Conservation (phyloP, 1,140 invertebrate genomes). For the Anagrus nilaparvatae region DNA sequence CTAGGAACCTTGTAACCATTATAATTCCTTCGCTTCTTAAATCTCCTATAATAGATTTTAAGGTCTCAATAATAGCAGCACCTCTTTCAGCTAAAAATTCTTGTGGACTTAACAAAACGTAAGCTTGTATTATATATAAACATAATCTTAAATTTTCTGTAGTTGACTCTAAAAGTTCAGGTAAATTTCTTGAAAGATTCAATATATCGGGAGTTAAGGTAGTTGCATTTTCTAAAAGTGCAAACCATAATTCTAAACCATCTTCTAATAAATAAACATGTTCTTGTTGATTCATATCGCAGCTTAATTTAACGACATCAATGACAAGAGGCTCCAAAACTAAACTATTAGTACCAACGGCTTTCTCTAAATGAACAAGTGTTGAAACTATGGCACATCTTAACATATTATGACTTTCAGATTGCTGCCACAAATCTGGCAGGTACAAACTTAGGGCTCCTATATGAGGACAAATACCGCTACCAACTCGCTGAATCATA, state of each 20-base stretch:
- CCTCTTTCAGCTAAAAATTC: constrained; percentile 68
- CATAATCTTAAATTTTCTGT: constrained; percentile 70
- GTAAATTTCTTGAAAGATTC: constrained; percentile 65
- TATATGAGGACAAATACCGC: constrained; percentile 59
- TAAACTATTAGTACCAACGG: constrained; percentile 49
- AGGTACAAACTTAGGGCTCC: constrained; percentile 70
- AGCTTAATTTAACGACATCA: constrained; percentile 68
- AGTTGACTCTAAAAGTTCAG: constrained; percentile 66
- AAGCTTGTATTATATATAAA: constrained; percentile 71
- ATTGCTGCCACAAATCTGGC: constrained; percentile 78
- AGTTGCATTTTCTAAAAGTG: constrained; percentile 67
- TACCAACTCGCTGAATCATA: constrained; percentile 76
- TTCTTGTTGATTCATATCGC: constrained; percentile 65
- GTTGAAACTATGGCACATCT: constrained; percentile 84
- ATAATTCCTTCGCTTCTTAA: constrained; percentile 69
- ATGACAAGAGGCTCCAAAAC: constrained; percentile 59
- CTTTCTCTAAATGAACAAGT: constrained; percentile 68
- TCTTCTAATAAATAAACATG: constrained; percentile 89
- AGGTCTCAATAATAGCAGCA: constrained; percentile 51
- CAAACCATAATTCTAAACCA: constrained; percentile 81
- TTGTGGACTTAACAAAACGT: constrained; percentile 70
- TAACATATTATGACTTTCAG: constrained; percentile 80
- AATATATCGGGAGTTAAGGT: constrained; percentile 49
- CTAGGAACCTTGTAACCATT: constrained; percentile 61
- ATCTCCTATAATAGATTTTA: constrained; percentile 64